Percentiles rank a stretch among this genome's conserved stretches.
These are phyloP conservation scores for Linurgus olivaceus DNA, from an alignment of 2,797 vertebrate genomes.

Conservation along the genomic window DNA sequence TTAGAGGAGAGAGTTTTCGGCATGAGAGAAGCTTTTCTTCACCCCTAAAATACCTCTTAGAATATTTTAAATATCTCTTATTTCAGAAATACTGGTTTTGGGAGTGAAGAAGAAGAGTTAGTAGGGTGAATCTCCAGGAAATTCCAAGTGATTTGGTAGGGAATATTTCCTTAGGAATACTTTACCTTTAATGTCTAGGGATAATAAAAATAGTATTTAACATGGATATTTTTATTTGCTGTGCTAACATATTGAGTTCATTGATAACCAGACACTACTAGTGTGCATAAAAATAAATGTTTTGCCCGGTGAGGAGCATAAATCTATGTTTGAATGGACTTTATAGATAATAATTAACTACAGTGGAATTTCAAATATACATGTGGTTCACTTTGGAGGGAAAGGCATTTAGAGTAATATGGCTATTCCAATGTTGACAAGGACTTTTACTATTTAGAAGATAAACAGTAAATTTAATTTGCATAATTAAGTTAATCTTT, in stretches of 20 bases:
- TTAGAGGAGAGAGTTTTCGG: background rate
- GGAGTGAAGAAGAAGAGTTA: background rate
- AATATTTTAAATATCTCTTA: background rate
- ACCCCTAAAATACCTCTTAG: background rate
- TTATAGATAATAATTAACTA: background rate
- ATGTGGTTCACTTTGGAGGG: background rate
- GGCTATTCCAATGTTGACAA: constrained; percentile 42
- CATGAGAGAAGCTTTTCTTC: background rate
- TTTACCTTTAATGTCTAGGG: background rate
- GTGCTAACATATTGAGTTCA: background rate
- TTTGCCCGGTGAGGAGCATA: background rate
- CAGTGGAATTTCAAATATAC: background rate
- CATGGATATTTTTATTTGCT: background rate
- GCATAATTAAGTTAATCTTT: constrained; percentile 69
- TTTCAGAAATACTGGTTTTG: background rate
- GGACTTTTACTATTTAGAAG: constrained; percentile 65
- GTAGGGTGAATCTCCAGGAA: background rate
- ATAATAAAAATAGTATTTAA: background rate
- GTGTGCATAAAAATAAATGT: background rate
- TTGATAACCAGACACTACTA: background rate
- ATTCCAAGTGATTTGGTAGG: background rate
- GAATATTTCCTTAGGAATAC: background rate
- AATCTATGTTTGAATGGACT: background rate
- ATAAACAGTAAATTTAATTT: constrained; percentile 66
- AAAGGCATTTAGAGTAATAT: constrained; percentile 21